Base-by-base conservation (phyloP, 64 coral and sea anemone genomes). In the Porites australiensis region DNA sequence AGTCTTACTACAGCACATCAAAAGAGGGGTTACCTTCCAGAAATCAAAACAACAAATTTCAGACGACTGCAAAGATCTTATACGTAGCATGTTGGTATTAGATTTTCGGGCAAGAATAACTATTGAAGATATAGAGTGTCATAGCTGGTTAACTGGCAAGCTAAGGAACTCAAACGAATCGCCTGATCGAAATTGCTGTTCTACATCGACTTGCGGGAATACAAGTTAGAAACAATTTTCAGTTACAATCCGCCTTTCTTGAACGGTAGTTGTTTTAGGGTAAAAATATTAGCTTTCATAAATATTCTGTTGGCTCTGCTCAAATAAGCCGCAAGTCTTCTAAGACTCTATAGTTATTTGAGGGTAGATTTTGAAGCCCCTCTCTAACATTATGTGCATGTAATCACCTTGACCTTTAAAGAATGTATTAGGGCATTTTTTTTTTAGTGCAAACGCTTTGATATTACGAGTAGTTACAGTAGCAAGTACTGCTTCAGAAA, bases 41-140 rank as follows among this genome's bases (percentile, higher is more conserved):
- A 90, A 90, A 50, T 88, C 95, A 0, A 96, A 96, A 44, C 95
- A 96, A 23, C 50, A 72, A 11, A 65, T 96, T 7, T 87, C 91
- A 16, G 95, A 96, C 5, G 92, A 88, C 47, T 96, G 95, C 64
- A 93, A 91, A 76, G 82, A 94, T 71, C 82, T 96, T 6, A 96
- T 96, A 75, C 75, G 57, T 15, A 87, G 82, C 50, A 96, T 96
- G 95, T 81, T 96, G 4, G 72, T 71, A 13, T 86, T 82, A 15
- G 77, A 96, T 70, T 82, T 77, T 37, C 64, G 51, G 27, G 61
- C 13, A 23, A 70, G 95, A 52, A 90, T 96, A 72, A 80, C 58
- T 27, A 72, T 96, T 66, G 82, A 66, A 68, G 82, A 80, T 13
- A 90, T 96, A 19, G 84, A 55, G 19, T 15, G 51, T 74, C 95